A percentile compares a stretch with the other conserved stretches of the same genome.
phyloP scores from a whole-genome alignment of 2,797 vertebrate species.

The Pantherophis alleghaniensis region DNA sequence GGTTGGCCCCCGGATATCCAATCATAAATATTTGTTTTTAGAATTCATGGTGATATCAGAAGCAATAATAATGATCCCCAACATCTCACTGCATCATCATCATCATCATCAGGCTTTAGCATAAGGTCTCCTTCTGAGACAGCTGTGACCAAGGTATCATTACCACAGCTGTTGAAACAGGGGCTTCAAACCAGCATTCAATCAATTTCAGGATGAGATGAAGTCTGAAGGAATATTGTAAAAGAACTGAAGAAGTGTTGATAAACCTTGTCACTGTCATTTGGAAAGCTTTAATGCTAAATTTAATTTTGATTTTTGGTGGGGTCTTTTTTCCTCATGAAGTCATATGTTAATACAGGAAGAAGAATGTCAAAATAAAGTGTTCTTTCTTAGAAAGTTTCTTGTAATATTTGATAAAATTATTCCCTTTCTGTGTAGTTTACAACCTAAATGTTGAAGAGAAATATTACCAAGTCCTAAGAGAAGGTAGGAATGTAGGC shows the following conservation, averaged over 20 bases:
- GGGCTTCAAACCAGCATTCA: slow-evolving; percentile 35
- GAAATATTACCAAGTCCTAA: slow-evolving; percentile 15
- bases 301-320: slow-evolving; percentile 53
- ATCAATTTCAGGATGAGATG: slow-evolving; percentile 49
- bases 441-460: slow-evolving; percentile 39
- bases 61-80: slow-evolving; percentile 5
- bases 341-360: slow-evolving; percentile 64
- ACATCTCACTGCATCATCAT: neutral
- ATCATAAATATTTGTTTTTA: slow-evolving; percentile 6
- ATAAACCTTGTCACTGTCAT: slow-evolving; percentile 65
- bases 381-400: slow-evolving; percentile 23
- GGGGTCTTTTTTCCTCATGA: slow-evolving; percentile 60
- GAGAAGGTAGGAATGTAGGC: neutral
- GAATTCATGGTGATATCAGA: neutral
- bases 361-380: slow-evolving; percentile 58
- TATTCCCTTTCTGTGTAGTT: slow-evolving; percentile 34
- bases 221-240: slow-evolving; percentile 53
- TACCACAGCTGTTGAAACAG: neutral
- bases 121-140: slow-evolving; percentile 19
- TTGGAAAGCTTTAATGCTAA: slow-evolving; percentile 56
- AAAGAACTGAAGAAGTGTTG: slow-evolving; percentile 54
- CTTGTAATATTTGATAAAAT: slow-evolving; percentile 64
- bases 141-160: slow-evolving; percentile 19
- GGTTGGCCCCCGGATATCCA: neutral
- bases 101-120: neutral